phyloP scores from a whole-genome alignment of 2,113 vertebrate genomes.

The Syngnathoides biaculeatus region DNA sequence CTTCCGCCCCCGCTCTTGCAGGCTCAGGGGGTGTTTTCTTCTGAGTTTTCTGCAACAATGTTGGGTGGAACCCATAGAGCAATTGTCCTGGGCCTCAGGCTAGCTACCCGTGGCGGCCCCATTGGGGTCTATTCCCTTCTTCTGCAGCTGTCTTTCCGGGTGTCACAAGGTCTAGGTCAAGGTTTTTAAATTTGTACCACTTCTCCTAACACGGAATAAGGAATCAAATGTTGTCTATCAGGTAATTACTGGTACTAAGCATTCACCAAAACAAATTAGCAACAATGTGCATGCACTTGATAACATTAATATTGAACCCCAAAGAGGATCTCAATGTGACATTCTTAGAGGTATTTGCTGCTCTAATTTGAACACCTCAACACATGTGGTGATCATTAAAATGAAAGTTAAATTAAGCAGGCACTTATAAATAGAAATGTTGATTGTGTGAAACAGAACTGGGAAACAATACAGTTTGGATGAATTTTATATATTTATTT shows the following conservation, averaged over 20 bases:
- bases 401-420: constrained; percentile 20
- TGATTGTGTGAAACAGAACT: constrained; percentile 39
- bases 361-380: constrained; percentile 29
- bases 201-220: neutral
- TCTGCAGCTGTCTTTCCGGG: no score
- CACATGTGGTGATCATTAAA: constrained; percentile 37
- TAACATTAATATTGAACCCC: constrained; percentile 22
- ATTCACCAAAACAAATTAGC: constrained; percentile 15
- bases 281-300: constrained; percentile 17
- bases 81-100: no score
- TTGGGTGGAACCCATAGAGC: no score
- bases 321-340: constrained; percentile 15
- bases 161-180: no score
- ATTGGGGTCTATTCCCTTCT: no score
- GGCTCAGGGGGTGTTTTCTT: no score
- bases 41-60: no score
- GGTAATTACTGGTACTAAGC: constrained; percentile 16
- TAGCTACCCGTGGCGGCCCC: no score
- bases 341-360: constrained; percentile 33
- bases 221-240: neutral
- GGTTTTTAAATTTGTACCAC: neutral
- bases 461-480: no score
- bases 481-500: no score
- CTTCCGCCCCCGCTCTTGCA: no score
- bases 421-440: constrained; percentile 37